Base-by-base conservation (phyloP, 2,113 vertebrate genomes). In the Gasterosteus nipponicus region DNA sequence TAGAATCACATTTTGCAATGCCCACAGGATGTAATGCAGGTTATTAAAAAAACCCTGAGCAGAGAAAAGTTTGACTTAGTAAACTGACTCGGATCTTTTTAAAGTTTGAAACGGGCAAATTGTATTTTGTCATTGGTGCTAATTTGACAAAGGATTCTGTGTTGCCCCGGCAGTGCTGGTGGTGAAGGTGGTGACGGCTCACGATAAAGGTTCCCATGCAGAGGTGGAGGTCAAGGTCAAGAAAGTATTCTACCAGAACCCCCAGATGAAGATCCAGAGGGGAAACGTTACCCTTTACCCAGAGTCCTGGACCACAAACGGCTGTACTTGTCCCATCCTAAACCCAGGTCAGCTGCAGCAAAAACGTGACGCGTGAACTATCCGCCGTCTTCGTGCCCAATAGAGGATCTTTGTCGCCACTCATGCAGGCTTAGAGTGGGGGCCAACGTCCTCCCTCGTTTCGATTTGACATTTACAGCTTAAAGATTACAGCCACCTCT, bases 141-240 rank as follows among this genome's bases (percentile, higher is more conserved):
- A 1, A 41, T 64, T 60, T 71, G 35, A 31, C 61, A 8, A 49
- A 22, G 16, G 22, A 26, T 26, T 33, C 42, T 61, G 11, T 67
- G 15, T 74, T 73, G 31, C 46, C 22, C 65, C 77, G 69, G 19
- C 92, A 99, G 98, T 97, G 80, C 88, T 98, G 83, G 96, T 97
- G 91, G 92, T 94, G 3, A 97, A 94, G 89, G 96, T 99, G 73
- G 93, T 97, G 90, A 96, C 96, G 42, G 97, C 97, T 69, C 97
- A 98, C 9, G 97, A 99, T 89, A 96, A 96, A 93, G 98, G 97
- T 39, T 96, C 97, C 68, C 97, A 98, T 51, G 97, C 96, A 18
- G 98, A 99, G 83, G 97, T 99, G 82, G 96, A 95, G n/a, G 97
- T 97, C 77, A 97, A 96, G 89, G 93, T 98, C 73, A 96, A 95